Percentiles rank a stretch among this genome's conserved stretches.
Conservation (phyloP, 2,888 invertebrate genomes). For the Augiades crinisus region DNA sequence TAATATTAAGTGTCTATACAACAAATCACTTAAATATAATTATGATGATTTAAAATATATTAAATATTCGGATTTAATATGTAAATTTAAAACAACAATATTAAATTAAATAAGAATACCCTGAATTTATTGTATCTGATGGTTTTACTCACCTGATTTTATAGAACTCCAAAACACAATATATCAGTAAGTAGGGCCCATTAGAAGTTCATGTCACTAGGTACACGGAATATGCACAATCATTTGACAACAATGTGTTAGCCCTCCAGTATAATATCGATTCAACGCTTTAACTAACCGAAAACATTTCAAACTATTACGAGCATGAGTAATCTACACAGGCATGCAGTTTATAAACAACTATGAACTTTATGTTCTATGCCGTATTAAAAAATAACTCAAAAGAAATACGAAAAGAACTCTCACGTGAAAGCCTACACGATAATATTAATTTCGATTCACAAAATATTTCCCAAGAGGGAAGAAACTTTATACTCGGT, state of each 20-base stretch:
- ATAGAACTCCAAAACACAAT: conserved; percentile 31
- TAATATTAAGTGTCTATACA: neutral
- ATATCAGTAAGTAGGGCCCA: conserved; percentile 41
- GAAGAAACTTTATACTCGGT: neutral
- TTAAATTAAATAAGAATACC: too few relatives aligned
- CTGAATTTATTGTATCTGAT: too few relatives aligned
- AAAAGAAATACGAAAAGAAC: conserved; percentile 22
- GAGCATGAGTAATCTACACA: conserved; percentile 7
- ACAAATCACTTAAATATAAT: too few relatives aligned
- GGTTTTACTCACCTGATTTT: conserved; percentile 39
- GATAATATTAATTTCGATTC: conserved; percentile 30
- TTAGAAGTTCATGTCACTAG: conserved; percentile 50
- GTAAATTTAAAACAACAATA: too few relatives aligned
- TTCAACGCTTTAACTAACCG: conserved; percentile 48
- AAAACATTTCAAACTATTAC: conserved; percentile 42
- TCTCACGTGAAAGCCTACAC: conserved; percentile 36
- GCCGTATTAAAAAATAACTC: conserved; percentile 13
- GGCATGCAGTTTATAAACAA: conserved; percentile 45
- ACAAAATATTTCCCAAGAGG: conserved; percentile 20
- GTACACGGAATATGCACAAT: conserved; percentile 58
- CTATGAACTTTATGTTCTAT: conserved; percentile 31
- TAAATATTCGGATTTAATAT: too few relatives aligned
- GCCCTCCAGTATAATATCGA: conserved; percentile 53
- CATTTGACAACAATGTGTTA: conserved; percentile 62
- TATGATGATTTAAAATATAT: too few relatives aligned